Percentiles rank a stretch among this genome's conserved stretches.
Conservation (phyloP, 2,113 vertebrate genomes). For the Semnornis frantzii region DNA sequence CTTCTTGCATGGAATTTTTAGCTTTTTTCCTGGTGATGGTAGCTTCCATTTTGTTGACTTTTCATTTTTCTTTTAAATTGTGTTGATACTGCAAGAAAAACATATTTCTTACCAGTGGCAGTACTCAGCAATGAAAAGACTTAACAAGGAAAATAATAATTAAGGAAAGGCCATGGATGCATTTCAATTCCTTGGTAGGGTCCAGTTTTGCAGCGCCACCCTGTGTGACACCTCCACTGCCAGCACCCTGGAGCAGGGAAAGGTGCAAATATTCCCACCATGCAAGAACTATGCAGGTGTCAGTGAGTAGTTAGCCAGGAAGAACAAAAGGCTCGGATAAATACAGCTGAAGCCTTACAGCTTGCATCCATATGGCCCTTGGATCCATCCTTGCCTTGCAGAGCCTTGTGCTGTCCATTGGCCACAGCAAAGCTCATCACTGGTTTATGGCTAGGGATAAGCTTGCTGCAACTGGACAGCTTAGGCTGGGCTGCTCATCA, state of each 20-base stretch:
- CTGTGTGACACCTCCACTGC: background rate
- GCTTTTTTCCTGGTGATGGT: background rate
- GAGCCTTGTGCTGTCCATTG: rapidly evolving
- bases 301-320: background rate
- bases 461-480: background rate
- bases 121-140: background rate
- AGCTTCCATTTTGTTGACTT: background rate
- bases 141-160: background rate
- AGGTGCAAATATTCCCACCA: background rate
- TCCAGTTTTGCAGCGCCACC: background rate
- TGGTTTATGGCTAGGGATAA: background rate
- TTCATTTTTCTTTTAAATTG: background rate
- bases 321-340: background rate
- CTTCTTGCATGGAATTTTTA: background rate
- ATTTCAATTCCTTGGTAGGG: background rate
- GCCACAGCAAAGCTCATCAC: rapidly evolving
- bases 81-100: background rate
- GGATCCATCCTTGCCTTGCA: rapidly evolving
- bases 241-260: background rate
- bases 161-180: background rate
- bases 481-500: background rate
- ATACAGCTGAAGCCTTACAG: background rate
- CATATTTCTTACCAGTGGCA: background rate
- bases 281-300: background rate
- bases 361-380: background rate